Evolutionary conservation across 2,888 invertebrate species (phyloP), one percentile per base, ranked within the genome.

Genomic region (Hydraecia micacea): DNA sequence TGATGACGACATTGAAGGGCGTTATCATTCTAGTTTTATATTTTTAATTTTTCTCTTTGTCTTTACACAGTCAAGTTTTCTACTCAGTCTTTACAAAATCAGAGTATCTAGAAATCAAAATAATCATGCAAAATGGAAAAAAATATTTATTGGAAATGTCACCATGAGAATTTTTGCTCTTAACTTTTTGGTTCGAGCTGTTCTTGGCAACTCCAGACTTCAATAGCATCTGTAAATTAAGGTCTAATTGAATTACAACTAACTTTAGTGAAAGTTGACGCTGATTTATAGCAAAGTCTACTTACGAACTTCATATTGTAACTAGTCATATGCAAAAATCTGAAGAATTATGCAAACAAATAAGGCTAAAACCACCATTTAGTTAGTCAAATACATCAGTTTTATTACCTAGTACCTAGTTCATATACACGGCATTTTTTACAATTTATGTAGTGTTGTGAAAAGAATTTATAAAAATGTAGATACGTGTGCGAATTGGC

Each of bases 141-240:
- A 6, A 6, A 42, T 18, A 15, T 2, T 9, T n/a, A 13, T 42
- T 55, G n/a, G 1, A 32, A 52, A n/a, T 28, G 36, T 39, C 58
- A 28, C 25, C 2, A 28, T 79, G 18, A 39, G 60, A 60, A 39
- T 62, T 77, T 77, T 62, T n/a, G 15, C 3, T n/a, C 52, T 11
- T 6, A 79, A 63, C 21, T 67, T 69, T 79, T 69, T 55, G 25
- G 18, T 46, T 63, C 6, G 55, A 46, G 32, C 25, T 15, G 11
- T 65, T 63, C 0, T 78, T 80, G 80, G 71, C 52, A 55, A 80
- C 42, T 67, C 32, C 46, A 69, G n/a, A 62, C 69, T 63, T 69
- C 60, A 78, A 55, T 55, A 60, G 42, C 70, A 46, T 80, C 25
- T 69, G 36, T 70, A 69, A 80, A 63, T 80, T 63, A 70, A n/a